Conservation (phyloP, 1,140 invertebrate species). For the Drosophila serrata region DNA sequence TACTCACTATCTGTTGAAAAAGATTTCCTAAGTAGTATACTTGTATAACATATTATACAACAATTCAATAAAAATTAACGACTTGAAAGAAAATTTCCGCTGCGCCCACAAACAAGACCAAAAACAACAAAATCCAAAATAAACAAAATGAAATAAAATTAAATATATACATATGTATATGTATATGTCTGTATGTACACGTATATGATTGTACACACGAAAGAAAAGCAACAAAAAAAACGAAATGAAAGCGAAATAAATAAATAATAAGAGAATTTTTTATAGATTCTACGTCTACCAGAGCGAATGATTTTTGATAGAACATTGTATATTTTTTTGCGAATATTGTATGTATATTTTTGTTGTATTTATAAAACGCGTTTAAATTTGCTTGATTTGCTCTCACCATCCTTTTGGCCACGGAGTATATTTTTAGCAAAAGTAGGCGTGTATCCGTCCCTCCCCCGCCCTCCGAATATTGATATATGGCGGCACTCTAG, state of each 20-base stretch:
- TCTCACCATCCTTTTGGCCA: conserved; percentile 20
- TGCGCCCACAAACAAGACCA: conserved; percentile 49
- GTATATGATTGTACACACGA: conserved; percentile 32
- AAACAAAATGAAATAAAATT: conserved; percentile 54
- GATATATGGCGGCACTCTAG: conserved; percentile 61
- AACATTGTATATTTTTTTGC: conserved; percentile 34
- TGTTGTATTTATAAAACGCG: conserved; percentile 68
- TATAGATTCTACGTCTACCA: conserved; percentile 23
- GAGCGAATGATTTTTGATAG: conserved; percentile 28
- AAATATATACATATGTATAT: no score
- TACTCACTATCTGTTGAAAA: conserved; percentile 27
- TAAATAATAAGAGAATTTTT: conserved; percentile 39
- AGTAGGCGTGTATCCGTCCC: conserved; percentile 49
- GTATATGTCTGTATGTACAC: conserved; percentile 21
- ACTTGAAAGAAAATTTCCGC: conserved; percentile 73
- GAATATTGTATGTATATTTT: conserved; percentile 38
- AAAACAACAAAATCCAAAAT: conserved; percentile 51
- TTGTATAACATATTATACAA: conserved; percentile 56
- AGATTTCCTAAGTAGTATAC: conserved; percentile 51
- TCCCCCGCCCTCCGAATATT: conserved; percentile 31
- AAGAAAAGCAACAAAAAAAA: conserved; percentile 16
- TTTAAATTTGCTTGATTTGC: conserved; percentile 57
- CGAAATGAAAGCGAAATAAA: conserved; percentile 37
- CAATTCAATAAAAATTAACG: conserved; percentile 76
- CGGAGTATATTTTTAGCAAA: conserved; percentile 65